Conservation (phyloP, 2,113 vertebrate species). For the Gobiocypris rarus region DNA sequence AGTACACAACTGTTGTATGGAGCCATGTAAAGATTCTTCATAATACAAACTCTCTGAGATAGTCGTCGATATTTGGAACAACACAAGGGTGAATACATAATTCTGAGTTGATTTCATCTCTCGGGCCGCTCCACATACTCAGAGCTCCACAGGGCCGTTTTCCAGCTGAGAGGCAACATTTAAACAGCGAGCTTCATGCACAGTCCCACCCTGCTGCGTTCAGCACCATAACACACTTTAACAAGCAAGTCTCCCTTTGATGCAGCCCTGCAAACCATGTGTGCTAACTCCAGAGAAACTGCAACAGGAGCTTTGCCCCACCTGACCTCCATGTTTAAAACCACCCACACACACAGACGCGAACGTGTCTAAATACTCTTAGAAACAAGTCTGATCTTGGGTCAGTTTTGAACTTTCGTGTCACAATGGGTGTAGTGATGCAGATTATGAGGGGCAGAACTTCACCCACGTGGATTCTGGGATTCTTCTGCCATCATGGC, state of each 20-base stretch:
- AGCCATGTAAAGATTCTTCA: no score
- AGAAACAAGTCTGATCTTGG: constrained; percentile 5
- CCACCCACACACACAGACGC: constrained; percentile 35
- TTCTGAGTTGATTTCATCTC: background rate
- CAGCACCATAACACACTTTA: constrained; percentile 37
- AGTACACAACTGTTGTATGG: no score
- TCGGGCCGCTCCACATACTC: background rate
- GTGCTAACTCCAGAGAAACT: constrained; percentile 10
- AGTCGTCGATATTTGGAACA: no score
- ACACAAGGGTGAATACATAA: no score
- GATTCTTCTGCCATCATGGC: background rate
- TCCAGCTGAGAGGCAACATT: background rate
- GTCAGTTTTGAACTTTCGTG: background rate
- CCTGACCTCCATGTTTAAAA: constrained; percentile 34
- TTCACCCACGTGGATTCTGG: background rate
- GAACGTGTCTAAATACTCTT: constrained; percentile 15
- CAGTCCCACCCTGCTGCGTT: background rate
- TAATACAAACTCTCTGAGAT: no score
- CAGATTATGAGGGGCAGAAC: background rate
- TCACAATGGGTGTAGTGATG: background rate
- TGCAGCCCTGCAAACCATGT: constrained; percentile 38
- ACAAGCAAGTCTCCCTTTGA: constrained; percentile 44
- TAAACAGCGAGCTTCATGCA: background rate
- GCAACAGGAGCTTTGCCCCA: constrained; percentile 2
- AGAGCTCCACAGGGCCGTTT: background rate